A percentile compares a stretch with the other conserved stretches of the same genome.
Evolutionary conservation across 1,140 invertebrate species (phyloP).

Genomic region (Trichomalopsis sarcophagae): DNA sequence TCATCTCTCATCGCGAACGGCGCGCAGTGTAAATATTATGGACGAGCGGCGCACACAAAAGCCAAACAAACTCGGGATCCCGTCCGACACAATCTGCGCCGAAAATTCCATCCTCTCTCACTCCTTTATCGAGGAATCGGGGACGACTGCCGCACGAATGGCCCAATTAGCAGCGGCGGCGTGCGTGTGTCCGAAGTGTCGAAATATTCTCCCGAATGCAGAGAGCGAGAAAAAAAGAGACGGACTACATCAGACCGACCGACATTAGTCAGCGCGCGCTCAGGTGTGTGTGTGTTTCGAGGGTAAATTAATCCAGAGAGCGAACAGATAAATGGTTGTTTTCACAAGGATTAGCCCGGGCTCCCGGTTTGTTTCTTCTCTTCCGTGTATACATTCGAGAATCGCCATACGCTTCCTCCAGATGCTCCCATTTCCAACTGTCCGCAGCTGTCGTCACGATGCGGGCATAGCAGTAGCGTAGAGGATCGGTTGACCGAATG

Average conservation of each 20-base stretch:
- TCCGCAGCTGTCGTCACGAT: background rate
- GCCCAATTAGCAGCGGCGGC: slow-evolving; percentile 33
- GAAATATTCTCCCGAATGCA: slow-evolving; percentile 12
- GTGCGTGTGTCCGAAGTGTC: background rate
- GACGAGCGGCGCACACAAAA: background rate
- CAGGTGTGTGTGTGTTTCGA: slow-evolving; percentile 43
- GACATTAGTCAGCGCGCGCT: slow-evolving; percentile 45
- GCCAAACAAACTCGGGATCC: background rate
- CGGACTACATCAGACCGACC: background rate
- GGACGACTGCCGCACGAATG: background rate
- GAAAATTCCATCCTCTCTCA: background rate
- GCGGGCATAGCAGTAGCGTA: background rate
- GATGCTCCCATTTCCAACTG: background rate
- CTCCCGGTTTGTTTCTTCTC: background rate
- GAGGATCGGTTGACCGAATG: too few species aligned
- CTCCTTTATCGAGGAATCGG: slow-evolving; percentile 13
- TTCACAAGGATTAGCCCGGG: slow-evolving; percentile 50
- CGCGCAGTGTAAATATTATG: background rate
- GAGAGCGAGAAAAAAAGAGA: slow-evolving; percentile 16
- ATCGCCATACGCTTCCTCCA: background rate
- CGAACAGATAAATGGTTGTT: slow-evolving; percentile 49
- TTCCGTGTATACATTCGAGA: background rate
- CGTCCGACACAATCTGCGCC: background rate
- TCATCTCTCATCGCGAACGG: background rate
- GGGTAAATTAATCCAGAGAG: slow-evolving; percentile 48